Base-by-base conservation (phyloP, 2,797 vertebrate species). In the Acipenser transmontanus region DNA sequence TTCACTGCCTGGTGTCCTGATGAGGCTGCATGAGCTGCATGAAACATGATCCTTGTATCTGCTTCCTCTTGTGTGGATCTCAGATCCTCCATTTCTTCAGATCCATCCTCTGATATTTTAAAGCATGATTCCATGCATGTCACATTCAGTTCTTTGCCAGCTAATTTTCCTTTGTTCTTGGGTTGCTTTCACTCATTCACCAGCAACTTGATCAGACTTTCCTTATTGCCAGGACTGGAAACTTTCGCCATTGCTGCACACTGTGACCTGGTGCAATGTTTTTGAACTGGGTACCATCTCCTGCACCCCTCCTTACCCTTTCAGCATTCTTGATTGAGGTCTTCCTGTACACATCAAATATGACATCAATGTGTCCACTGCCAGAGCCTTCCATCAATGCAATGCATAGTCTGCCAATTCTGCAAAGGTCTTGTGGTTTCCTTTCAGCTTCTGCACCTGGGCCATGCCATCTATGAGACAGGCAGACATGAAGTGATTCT, bases 321-420 rank as follows among this genome's bases (percentile, higher is more conserved):
- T 69, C 68, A 61, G 68, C 57, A 65, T 70, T 62, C 61, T 70
- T 62, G 59, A 70, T 70, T 47, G 64, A 69, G 11, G 17, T 66
- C 50, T 69, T 61, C 34, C 48, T 6, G 56, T 69, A 61, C 14
- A 66, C 59, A 66, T 72, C 50, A 62, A 71, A 69, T 7, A 50
- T 54, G 7, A 66, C 34, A 71, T 62, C 57, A 61, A 54, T 69
- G 3, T 61, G 57, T 12, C 11, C 14, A 52, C 66, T 64, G 13
- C 59, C 20, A 47, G 2, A 20, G 47, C 63, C 63, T 54, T 65
- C 59, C 4, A 57, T 17, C 50, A 62, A 34, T 8, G 9, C 63
- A 65, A 34, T 54, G 50, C 48, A 47, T 51, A 65, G 13, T 59
- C 57, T 49, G 50, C 63, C 51, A 64, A 17, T 60, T 71, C 50